Evolutionary conservation across 1,140 invertebrate species (phyloP).

Genomic region (Neotoxoptera formosana): DNA sequence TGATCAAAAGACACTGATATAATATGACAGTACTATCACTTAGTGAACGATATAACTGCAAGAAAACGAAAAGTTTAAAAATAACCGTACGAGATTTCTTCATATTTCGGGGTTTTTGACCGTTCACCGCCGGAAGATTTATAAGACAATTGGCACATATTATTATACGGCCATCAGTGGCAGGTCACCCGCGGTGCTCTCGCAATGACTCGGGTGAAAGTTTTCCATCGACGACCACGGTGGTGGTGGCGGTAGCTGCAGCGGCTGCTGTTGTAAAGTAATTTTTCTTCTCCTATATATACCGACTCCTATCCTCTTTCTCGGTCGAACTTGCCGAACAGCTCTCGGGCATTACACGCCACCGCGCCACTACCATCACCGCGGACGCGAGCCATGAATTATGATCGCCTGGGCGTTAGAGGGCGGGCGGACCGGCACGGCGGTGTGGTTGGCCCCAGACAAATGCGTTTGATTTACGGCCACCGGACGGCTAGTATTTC

Average conservation of each 20-base stretch:
- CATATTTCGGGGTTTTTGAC: neutral
- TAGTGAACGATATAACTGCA: too few relatives aligned
- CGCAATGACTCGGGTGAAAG: conserved; percentile 11
- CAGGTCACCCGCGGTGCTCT: neutral
- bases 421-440: neutral
- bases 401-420: conserved; percentile 41
- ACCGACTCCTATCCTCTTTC: neutral
- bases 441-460: conserved; percentile 39
- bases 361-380: neutral
- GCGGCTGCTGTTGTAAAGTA: neutral
- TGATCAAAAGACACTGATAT: neutral
- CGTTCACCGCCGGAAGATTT: neutral
- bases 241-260: neutral
- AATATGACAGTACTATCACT: neutral
- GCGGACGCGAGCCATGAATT: conserved; percentile 37
- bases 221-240: neutral
- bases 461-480: conserved; percentile 52
- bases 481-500: conserved; percentile 45
- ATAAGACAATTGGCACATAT: neutral
- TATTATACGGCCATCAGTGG: neutral
- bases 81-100: neutral
- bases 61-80: neutral
- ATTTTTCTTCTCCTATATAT: conserved; percentile 5
- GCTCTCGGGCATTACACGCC: neutral
- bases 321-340: neutral